Base-by-base conservation (phyloP, 2,888 invertebrate genomes). In the Andrena bucephala region DNA sequence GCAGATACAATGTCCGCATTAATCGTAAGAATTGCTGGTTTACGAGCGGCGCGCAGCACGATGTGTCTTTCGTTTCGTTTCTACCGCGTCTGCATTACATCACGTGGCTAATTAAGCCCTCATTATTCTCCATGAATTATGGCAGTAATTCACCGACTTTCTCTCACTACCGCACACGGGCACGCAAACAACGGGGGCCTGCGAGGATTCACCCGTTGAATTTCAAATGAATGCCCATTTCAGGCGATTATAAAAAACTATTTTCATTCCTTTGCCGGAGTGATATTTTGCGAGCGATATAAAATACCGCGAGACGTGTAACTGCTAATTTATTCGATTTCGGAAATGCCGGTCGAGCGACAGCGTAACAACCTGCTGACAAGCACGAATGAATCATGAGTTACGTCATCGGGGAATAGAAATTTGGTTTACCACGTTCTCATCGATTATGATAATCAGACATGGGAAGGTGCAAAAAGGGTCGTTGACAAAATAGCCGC, bases 121-220 rank as follows among this genome's bases (percentile, higher is more conserved):
- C 85, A 89, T 89, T 89, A 89, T 89, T 88, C 87, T 87, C 80
- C 80, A 85, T 89, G 88, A 89, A 89, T 89, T 89, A 89, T 89
- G 83, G 84, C 84, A 79, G 84, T 83, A 77, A 89, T 89, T 89
- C 86, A 69, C 85, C 84, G 86, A 86, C 89, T 89, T 89, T 89
- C 89, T 89, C 87, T 86, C 83, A 76, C 84, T 81, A 87, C 80
- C 84, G 85, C 79, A 65, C 70, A 71, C 70, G 54, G 77, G 71
- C 89, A 81, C 84, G 88, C 85, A 84, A 85, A 69, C 77, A 79
- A 79, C 83, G 69, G 62, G 6, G 71, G 69, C 70, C 68, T 71
- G 71, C 69, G 72, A 81, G 85, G 85, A 89, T 88, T 83, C 85
- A 81, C 78, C 77, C 84, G 86, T 87, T 85, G 83, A 88, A 87